These are phyloP conservation scores for Climacteris rufus DNA, from an alignment of 2,113 vertebrate genomes.

Conservation along the genomic window DNA sequence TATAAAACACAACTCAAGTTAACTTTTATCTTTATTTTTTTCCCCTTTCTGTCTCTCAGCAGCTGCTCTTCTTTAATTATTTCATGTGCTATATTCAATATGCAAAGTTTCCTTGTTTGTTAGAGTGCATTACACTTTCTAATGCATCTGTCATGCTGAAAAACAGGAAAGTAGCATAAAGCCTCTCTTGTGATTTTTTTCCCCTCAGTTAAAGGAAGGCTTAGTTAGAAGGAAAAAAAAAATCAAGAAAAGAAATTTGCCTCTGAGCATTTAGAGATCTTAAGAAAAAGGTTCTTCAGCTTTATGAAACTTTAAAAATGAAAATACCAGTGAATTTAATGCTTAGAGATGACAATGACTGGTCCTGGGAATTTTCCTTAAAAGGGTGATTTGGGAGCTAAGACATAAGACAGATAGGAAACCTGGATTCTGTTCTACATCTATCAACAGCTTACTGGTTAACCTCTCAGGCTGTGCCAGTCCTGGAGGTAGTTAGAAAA, in stretches of 20 bases:
- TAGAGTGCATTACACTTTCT: slow-evolving; percentile 64
- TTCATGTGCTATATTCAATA: slow-evolving; percentile 60
- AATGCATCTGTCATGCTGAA: slow-evolving; percentile 58
- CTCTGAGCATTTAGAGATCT: not conserved
- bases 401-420: not conserved
- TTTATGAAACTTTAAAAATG: slow-evolving; percentile 30
- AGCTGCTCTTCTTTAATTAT: slow-evolving; percentile 66
- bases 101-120: slow-evolving; percentile 58
- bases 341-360: not conserved
- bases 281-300: not conserved
- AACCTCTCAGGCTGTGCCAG: not conserved
- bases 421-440: not conserved
- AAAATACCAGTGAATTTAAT: slow-evolving; percentile 19
- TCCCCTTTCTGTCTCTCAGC: slow-evolving; percentile 31
- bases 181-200: slow-evolving; percentile 7
- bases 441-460: not conserved
- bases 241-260: not conserved
- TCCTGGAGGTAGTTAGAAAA: not conserved
- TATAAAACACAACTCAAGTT: slow-evolving; percentile 48
- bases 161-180: slow-evolving; percentile 59
- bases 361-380: not conserved
- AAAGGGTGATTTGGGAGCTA: not conserved
- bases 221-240: not conserved
- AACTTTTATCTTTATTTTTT: slow-evolving; percentile 53
- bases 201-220: not conserved